A percentile compares a stretch with the other conserved stretches of the same genome.
phyloP scores from a whole-genome alignment of 92 coral and sea anemone genomes.

The Isaurus tuberculatus region DNA sequence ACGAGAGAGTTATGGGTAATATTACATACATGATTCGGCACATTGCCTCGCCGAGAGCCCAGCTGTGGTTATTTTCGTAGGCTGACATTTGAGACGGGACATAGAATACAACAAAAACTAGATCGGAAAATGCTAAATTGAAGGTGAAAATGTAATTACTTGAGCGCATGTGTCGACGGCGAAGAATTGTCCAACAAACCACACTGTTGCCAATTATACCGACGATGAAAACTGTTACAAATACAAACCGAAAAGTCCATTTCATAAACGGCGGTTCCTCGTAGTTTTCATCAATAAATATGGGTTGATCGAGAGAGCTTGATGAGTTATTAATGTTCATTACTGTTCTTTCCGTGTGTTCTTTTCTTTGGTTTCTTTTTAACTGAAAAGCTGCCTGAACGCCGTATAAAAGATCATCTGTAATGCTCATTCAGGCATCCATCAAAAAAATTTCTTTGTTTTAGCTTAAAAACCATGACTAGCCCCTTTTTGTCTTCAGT shows the following conservation, averaged over 20 bases:
- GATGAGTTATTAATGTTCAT: constrained; percentile 21
- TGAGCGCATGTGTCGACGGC: constrained; percentile 88
- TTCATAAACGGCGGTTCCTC: constrained; percentile 82
- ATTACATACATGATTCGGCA: constrained; percentile 84
- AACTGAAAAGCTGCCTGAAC: background rate
- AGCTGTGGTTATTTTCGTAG: constrained; percentile 91
- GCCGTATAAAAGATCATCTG: background rate
- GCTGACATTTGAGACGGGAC: constrained; percentile 98
- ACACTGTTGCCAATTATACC: constrained; percentile 88
- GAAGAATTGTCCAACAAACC: constrained; percentile 88
- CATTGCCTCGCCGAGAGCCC: constrained; percentile 89
- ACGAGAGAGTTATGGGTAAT: constrained; percentile 80
- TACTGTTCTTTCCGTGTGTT: background rate
- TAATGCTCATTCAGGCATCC: background rate
- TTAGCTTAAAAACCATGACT: background rate
- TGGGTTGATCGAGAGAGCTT: background rate
- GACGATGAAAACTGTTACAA: constrained; percentile 78
- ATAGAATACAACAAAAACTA: constrained; percentile 83
- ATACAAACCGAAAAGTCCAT: constrained; percentile 87
- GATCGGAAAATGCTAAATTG: constrained; percentile 90
- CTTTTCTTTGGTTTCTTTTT: background rate
- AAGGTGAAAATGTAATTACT: constrained; percentile 92
- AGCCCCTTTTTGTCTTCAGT: background rate
- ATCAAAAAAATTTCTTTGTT: background rate
- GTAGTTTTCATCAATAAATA: background rate